Evolutionary conservation across 2,888 invertebrate genomes (phyloP).

Genomic region (Drosophila atroscutellata): DNA sequence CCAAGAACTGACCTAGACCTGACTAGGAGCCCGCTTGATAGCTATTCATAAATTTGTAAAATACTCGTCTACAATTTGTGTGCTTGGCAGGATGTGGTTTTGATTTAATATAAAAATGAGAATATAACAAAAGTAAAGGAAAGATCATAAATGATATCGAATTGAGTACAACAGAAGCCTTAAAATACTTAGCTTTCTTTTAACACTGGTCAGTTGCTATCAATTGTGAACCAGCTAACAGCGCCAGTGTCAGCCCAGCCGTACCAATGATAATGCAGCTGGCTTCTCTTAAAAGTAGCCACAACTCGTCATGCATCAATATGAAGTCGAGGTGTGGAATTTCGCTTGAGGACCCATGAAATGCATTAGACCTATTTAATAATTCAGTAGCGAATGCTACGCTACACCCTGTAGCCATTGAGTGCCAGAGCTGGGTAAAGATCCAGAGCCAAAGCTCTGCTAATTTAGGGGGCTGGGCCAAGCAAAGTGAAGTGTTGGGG

Average conservation of each 20-base stretch:
- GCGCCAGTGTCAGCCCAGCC: neutral
- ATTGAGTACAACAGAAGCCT: neutral
- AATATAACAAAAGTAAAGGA: neutral
- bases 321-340: conserved; percentile 47
- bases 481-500: conserved; percentile 40
- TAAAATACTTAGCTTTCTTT: neutral
- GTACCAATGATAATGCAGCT: conserved; percentile 15
- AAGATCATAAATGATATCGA: neutral
- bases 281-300: conserved; percentile 58
- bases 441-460: conserved; percentile 16
- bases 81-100: neutral
- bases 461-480: conserved; percentile 57
- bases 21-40: neutral
- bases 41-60: neutral
- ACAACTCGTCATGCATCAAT: conserved; percentile 63
- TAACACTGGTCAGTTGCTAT: neutral
- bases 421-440: neutral
- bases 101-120: neutral
- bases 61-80: neutral
- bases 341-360: conserved; percentile 65
- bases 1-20: neutral
- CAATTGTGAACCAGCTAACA: neutral
- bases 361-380: conserved; percentile 74
- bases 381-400: conserved; percentile 60
- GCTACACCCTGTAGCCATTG: conserved; percentile 38